These are phyloP conservation scores for Rhabdornis inornatus DNA, from an alignment of 2,113 vertebrate genomes.

Conservation along the genomic window DNA sequence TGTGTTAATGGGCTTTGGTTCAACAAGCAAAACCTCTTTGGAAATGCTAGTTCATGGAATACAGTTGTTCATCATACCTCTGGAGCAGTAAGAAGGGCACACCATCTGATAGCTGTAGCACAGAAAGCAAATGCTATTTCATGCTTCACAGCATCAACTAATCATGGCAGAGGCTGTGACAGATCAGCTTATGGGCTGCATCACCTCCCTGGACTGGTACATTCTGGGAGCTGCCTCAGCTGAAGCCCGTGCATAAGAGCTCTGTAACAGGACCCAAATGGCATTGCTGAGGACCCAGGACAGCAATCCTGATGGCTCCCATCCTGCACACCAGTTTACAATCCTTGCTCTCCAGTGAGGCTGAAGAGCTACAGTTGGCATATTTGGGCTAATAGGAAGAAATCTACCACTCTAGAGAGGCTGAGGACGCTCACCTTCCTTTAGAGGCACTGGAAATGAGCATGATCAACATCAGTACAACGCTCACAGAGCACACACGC, in stretches of 20 bases:
- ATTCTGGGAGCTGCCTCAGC: not conserved
- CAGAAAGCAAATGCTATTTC: conserved; percentile 28
- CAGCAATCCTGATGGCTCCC: not conserved
- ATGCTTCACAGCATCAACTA: not conserved
- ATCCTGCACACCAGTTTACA: not conserved
- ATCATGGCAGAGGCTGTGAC: not conserved
- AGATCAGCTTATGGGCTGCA: not conserved
- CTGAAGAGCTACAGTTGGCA: not conserved
- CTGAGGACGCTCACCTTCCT: not conserved
- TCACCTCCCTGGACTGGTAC: not conserved
- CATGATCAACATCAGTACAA: not conserved
- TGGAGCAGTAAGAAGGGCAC: not conserved
- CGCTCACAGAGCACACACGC: not conserved
- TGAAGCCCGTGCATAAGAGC: not conserved
- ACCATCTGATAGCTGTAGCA: not conserved
- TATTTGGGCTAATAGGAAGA: fast-evolving
- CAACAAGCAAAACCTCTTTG: not conserved
- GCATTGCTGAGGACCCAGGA: not conserved
- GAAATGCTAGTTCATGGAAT: conserved; percentile 12
- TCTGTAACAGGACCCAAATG: not conserved
- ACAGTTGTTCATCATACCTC: not conserved
- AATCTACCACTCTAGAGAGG: not conserved
- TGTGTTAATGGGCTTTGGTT: not conserved
- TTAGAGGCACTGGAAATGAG: not conserved
- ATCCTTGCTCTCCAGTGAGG: fast-evolving